Percentiles rank a stretch among this genome's conserved stretches.
phyloP scores from a whole-genome alignment of 2,888 invertebrate genomes.

The Cheilosia urbana region DNA sequence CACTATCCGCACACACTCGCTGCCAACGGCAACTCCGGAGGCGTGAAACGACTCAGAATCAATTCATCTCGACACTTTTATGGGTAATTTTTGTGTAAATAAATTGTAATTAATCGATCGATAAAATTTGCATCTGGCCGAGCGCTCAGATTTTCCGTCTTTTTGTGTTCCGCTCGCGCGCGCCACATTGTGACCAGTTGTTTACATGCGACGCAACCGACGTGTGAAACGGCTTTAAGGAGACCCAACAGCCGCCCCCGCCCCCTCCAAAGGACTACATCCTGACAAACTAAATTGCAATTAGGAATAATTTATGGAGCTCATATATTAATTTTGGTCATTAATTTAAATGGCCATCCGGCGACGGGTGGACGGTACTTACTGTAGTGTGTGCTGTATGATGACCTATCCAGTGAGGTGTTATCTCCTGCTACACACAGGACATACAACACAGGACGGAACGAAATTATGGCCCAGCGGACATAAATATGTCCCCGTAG shows the following conservation, averaged over 20 bases:
- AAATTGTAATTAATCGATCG: constrained; percentile 76
- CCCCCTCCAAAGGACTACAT: constrained; percentile 28
- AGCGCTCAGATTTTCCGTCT: constrained; percentile 21
- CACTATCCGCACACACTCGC: neutral
- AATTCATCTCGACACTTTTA: constrained; percentile 75
- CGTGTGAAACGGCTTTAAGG: constrained; percentile 47
- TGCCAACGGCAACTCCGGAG: constrained; percentile 53
- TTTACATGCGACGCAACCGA: constrained; percentile 10
- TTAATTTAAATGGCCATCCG: constrained; percentile 74
- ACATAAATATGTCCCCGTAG: constrained; percentile 68
- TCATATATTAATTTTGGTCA: constrained; percentile 75
- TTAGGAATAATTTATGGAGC: constrained; percentile 74
- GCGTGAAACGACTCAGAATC: constrained; percentile 74
- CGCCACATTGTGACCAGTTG: constrained; percentile 25
- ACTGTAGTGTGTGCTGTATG: constrained; percentile 18
- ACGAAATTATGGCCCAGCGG: constrained; percentile 64
- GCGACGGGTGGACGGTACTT: constrained; percentile 36
- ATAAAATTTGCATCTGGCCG: constrained; percentile 74
- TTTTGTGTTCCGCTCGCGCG: neutral
- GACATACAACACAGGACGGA: constrained; percentile 39
- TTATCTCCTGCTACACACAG: constrained; percentile 46
- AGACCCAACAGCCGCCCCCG: constrained; percentile 25
- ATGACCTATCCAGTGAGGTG: constrained; percentile 52
- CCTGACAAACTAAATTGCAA: constrained; percentile 75
- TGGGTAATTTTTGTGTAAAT: constrained; percentile 75